Conservation (phyloP, 2,797 vertebrate species). For the Naso thynnoides region DNA sequence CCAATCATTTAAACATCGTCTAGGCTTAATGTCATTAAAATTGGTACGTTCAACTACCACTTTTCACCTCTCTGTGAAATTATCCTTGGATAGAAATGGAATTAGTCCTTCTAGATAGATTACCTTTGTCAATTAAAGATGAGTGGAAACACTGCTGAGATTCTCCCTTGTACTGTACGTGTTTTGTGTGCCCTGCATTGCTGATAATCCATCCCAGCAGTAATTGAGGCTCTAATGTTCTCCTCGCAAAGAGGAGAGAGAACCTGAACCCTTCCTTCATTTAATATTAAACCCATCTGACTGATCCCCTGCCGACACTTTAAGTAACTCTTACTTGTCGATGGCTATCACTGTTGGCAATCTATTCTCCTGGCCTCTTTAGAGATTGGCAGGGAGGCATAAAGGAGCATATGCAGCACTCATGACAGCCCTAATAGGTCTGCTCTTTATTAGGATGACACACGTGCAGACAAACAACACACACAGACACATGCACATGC, state of each 20-base stretch:
- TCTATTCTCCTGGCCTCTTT: conserved; percentile 56
- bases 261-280: conserved; percentile 76
- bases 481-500: not conserved
- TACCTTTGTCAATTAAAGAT: conserved; percentile 15
- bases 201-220: conserved; percentile 41
- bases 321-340: conserved; percentile 79
- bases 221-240: conserved; percentile 76
- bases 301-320: conserved; percentile 70
- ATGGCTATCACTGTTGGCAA: conserved; percentile 51
- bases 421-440: conserved; percentile 59
- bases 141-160: conserved; percentile 40
- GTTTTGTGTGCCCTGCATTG: conserved; percentile 37
- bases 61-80: conserved; percentile 12
- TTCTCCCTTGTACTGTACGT: not conserved
- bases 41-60: not conserved
- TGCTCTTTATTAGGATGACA: conserved; percentile 41
- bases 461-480: not conserved
- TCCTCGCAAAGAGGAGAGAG: conserved; percentile 48
- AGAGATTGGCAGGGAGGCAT: conserved; percentile 33
- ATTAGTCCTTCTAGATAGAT: conserved; percentile 9
- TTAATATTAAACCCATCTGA: conserved; percentile 79
- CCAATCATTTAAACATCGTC: conserved; percentile 8
- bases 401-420: conserved; percentile 39
- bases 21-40: conserved; percentile 3
- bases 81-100: conserved; percentile 3